Percentiles rank a stretch among this genome's conserved stretches.
phyloP scores from a whole-genome alignment of 2,888 invertebrate species.

The Scaptomyza cyrtandrae region DNA sequence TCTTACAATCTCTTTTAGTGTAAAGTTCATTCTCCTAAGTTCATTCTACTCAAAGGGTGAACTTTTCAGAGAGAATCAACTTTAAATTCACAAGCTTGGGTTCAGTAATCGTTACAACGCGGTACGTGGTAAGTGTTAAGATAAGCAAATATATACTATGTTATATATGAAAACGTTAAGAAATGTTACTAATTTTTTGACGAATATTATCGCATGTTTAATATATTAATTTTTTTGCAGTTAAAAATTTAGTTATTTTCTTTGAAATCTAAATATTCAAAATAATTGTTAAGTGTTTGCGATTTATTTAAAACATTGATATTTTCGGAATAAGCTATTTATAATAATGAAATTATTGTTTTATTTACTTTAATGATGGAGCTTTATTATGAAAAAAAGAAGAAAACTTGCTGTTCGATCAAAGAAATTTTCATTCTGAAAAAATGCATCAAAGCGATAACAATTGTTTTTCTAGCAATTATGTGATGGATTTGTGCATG shows the following conservation, averaged over 20 bases:
- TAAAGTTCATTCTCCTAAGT: background rate
- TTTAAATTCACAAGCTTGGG: background rate
- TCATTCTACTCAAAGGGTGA: background rate
- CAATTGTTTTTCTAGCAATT: background rate
- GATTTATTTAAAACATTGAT: background rate
- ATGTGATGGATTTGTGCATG: constrained; percentile 5
- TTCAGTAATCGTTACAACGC: too few relatives aligned
- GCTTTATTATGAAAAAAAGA: too few relatives aligned
- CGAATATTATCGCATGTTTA: too few relatives aligned
- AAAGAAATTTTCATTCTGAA: background rate
- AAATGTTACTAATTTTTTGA: too few relatives aligned
- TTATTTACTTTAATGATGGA: background rate
- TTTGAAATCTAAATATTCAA: too few relatives aligned
- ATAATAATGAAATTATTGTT: background rate
- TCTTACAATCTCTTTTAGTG: background rate
- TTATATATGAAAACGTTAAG: too few relatives aligned
- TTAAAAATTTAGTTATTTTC: background rate
- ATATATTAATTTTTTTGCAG: too few relatives aligned
- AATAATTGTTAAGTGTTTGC: too few relatives aligned
- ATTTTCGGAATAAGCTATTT: background rate
- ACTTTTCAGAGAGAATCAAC: background rate
- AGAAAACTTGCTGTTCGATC: background rate
- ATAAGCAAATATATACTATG: too few relatives aligned
- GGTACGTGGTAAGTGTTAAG: too few relatives aligned
- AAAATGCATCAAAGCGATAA: too few relatives aligned